Percentiles rank a stretch among this genome's conserved stretches.
These are phyloP conservation scores for Mycalesis mineus DNA, from an alignment of 2,888 invertebrate genomes.

Conservation along the genomic window DNA sequence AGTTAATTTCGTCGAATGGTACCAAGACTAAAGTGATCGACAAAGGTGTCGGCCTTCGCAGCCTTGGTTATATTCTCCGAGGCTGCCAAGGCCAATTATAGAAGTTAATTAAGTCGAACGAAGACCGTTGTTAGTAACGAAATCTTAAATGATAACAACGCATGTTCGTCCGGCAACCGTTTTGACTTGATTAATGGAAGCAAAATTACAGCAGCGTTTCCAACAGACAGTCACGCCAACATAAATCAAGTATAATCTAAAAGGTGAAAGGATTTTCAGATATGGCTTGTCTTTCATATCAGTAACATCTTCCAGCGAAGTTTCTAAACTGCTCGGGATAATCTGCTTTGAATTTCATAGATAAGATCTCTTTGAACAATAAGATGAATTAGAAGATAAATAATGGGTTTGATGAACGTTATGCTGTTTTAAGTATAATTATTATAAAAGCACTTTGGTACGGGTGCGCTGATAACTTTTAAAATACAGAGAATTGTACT, in stretches of 20 bases:
- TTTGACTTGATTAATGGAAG: slow-evolving; percentile 37
- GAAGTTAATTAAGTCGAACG: slow-evolving; percentile 49
- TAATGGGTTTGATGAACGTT: neutral
- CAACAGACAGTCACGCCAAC: slow-evolving; percentile 15
- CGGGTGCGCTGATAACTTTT: neutral
- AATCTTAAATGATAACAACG: slow-evolving; percentile 46
- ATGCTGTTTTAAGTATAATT: neutral
- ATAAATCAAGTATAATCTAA: slow-evolving; percentile 23
- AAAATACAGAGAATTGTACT: neutral
- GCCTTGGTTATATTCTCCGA: slow-evolving; percentile 21
- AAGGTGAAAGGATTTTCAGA: slow-evolving; percentile 17
- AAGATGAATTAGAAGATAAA: neutral
- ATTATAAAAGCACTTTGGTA: neutral
- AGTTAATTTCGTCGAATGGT: slow-evolving; percentile 19
- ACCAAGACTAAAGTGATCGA: slow-evolving; percentile 18
- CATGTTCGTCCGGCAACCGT: slow-evolving; percentile 34
- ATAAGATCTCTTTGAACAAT: slow-evolving; percentile 11
- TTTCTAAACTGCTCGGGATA: slow-evolving; percentile 2
- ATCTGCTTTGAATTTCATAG: slow-evolving; percentile 3
- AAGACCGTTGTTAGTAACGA: slow-evolving; percentile 44
- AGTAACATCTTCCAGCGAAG: slow-evolving; percentile 7
- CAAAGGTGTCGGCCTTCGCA: slow-evolving; percentile 21
- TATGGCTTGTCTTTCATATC: slow-evolving; percentile 13
- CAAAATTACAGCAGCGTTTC: slow-evolving; percentile 30
- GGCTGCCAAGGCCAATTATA: slow-evolving; percentile 45